Evolutionary conservation across 2,888 invertebrate genomes (phyloP).

Genomic region (Fabriciana adippe): DNA sequence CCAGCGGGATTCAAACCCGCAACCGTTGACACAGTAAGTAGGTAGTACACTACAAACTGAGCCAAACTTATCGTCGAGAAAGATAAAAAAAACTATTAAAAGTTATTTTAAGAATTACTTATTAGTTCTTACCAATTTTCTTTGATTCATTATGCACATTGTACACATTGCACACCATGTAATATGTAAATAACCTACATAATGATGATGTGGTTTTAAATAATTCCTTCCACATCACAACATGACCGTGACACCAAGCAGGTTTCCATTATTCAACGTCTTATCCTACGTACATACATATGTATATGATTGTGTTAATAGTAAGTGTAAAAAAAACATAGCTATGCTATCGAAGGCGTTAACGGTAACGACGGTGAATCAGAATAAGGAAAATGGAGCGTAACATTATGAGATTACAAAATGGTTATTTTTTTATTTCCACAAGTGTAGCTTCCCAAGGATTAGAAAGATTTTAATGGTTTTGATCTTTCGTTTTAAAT

Average conservation of each 20-base stretch:
- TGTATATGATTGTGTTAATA: background rate
- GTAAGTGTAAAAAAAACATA: background rate
- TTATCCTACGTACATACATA: background rate
- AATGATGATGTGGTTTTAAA: slow-evolving; percentile 45
- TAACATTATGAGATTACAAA: slow-evolving; percentile 22
- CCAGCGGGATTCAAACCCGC: too few species aligned
- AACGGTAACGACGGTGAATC: slow-evolving; percentile 31
- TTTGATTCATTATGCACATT: too few species aligned
- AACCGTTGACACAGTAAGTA: too few species aligned
- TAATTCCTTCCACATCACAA: slow-evolving; percentile 50
- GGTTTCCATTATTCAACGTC: slow-evolving; percentile 54
- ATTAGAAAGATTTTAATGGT: background rate
- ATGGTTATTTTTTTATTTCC: background rate
- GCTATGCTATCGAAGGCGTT: slow-evolving; percentile 1
- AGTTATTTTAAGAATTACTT: background rate
- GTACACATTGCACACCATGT: too few species aligned
- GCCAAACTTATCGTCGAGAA: too few species aligned
- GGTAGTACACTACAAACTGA: too few species aligned
- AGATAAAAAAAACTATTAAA: too few species aligned
- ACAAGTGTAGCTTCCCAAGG: background rate
- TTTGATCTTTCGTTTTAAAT: background rate
- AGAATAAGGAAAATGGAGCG: slow-evolving; percentile 31
- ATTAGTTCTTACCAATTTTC: too few species aligned
- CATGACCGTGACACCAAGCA: slow-evolving; percentile 64
- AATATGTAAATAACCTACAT: too few species aligned